Evolutionary conservation across 2,797 vertebrate species (phyloP), one percentile per base, ranked within the genome.

Genomic region (Cichlasoma orientale): DNA sequence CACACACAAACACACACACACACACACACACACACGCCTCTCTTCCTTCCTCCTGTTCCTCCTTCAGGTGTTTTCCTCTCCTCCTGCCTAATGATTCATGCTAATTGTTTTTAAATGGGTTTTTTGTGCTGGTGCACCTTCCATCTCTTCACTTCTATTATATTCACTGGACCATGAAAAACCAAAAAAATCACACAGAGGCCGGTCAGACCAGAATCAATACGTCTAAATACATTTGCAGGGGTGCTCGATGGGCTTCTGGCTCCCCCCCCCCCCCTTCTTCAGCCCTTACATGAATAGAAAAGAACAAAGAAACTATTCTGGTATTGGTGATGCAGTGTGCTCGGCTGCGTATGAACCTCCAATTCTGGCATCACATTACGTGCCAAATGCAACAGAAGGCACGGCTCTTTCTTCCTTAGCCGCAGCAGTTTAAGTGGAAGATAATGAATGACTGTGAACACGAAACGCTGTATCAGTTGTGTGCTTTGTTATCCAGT

Each of bases 21-120:
- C 31, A 33, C 7, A 33, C 31, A 33, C 31, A 33, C 31, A 33
- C 31, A 2, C 31, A 31, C 31, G 7, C 31, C 7, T 7, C 3
- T 9, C 29, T 63, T 70, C 56, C 55, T 23, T 58, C 75, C 84
- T 72, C 53, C 75, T 47, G 54, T 14, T 85, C 80, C 79, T 83
- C 82, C 72, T 88, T 80, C 85, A 90, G 90, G 90, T 92, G 82
- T 80, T 77, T 83, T 82, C 69, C 75, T 82, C 80, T 85, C 79
- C 79, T 70, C 56, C 82, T 91, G 93, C 82, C 90, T 94, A 92
- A 92, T 94, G 91, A 93, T 84, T 90, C 88, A 93, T 89, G 83
- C 82, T 94, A 92, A 94, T 93, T 91, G 87, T 89, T 91, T 92
- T 90, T 92, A 92, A 92, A 93, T 93, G 85, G 77, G 33, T 86